Percentiles rank a stretch among this genome's conserved stretches.
Evolutionary conservation across 2,113 vertebrate species (phyloP).

Genomic region (Melozone crissalis): DNA sequence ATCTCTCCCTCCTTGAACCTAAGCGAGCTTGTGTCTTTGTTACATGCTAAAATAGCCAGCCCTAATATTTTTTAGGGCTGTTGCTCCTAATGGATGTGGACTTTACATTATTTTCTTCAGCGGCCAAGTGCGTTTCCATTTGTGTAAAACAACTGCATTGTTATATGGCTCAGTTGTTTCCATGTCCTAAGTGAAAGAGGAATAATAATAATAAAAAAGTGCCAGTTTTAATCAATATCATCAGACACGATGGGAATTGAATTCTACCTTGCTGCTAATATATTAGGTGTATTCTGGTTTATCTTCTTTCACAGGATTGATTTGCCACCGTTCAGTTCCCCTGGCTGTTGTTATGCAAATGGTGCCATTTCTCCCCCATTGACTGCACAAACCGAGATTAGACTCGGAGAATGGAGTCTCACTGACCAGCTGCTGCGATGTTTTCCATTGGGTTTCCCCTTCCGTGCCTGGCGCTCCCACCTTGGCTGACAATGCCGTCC

Average conservation of each 20-base stretch:
- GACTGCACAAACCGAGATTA: conserved; percentile 78
- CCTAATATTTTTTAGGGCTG: not conserved
- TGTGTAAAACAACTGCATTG: conserved; percentile 59
- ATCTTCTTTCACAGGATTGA: conserved; percentile 79
- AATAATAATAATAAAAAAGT: conserved; percentile 52
- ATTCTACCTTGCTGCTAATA: conserved; percentile 70
- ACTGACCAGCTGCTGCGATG: conserved; percentile 76
- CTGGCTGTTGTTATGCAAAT: conserved; percentile 84
- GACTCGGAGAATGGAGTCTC: conserved; percentile 70
- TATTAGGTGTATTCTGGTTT: conserved; percentile 70
- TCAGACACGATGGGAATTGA: conserved; percentile 69
- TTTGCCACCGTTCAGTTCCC: conserved; percentile 72
- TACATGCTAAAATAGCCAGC: not conserved
- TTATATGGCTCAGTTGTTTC: conserved; percentile 61
- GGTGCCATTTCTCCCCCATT: conserved; percentile 71
- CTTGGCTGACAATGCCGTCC: conserved; percentile 20
- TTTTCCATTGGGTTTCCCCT: conserved; percentile 55
- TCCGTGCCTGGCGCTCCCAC: conserved; percentile 29
- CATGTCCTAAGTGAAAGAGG: conserved; percentile 31
- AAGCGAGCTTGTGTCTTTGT: not conserved
- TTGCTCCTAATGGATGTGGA: not conserved
- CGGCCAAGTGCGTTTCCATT: conserved; percentile 15
- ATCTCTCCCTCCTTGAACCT: not conserved
- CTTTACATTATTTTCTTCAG: not conserved
- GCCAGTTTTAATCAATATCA: conserved; percentile 76